Percentiles rank a stretch among this genome's conserved stretches.
Conservation (phyloP, 2,113 vertebrate species). For the Colinus virginianus region DNA sequence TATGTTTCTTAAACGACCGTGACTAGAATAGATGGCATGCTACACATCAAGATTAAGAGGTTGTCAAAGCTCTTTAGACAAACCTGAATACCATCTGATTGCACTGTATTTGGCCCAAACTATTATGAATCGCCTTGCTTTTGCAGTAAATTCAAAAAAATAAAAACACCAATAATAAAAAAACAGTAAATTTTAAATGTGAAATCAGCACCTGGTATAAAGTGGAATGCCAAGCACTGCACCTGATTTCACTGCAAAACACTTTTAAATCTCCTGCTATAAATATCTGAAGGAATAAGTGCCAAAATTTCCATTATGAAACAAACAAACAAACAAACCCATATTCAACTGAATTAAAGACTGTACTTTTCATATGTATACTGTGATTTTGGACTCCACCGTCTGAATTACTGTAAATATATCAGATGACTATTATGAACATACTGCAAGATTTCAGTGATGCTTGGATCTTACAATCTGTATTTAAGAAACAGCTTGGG, state of each 20-base stretch:
- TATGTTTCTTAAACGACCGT: neutral
- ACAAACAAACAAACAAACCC: neutral
- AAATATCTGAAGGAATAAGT: neutral
- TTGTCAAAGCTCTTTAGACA: slow-evolving; percentile 27
- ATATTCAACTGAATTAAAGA: neutral
- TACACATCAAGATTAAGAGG: slow-evolving; percentile 51
- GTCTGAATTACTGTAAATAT: neutral
- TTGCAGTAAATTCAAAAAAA: neutral
- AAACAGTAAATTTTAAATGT: neutral
- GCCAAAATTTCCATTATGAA: neutral
- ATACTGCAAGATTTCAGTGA: neutral
- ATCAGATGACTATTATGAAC: neutral
- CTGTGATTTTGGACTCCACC: neutral
- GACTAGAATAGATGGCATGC: slow-evolving; percentile 24
- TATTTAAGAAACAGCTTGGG: neutral
- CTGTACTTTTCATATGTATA: neutral
- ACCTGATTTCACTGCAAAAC: neutral
- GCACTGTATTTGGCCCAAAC: neutral
- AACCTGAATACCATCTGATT: neutral
- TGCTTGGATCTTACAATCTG: neutral
- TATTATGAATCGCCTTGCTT: neutral
- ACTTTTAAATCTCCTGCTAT: neutral
- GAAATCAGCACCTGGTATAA: neutral
- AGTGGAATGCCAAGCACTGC: neutral
- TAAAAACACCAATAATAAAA: neutral